Evolutionary conservation across 2,888 invertebrate species (phyloP), one percentile per base, ranked within the genome.

Genomic region (Drosophila paramelanica): DNA sequence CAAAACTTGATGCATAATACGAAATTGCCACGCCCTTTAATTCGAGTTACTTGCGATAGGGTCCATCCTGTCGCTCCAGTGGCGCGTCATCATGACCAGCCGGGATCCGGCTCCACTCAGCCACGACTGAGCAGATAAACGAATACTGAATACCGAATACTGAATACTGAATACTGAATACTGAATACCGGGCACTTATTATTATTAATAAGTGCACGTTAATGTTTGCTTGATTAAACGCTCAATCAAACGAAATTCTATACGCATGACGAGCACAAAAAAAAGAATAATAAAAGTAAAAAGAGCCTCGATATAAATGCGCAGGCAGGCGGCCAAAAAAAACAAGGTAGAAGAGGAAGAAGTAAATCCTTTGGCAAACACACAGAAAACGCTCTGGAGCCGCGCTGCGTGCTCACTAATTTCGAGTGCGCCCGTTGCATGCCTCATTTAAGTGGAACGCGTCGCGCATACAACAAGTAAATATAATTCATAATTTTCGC

Each of bases 201-300:
- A 84, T 79, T 87, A 83, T 79, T 87, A 86, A 77, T 79, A 81
- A 81, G 87, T 86, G 87, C 79, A 77, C 75, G 88, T 81, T 88
- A 83, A 81, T 85, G 87, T 86, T 85, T 86, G 85, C 85, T 88
- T 88, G 85, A 85, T 85, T 85, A 83, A 83, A 75, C 88, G 84
- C 81, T 88, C 85, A 88, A 85, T 88, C 84, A 85, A 85, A 88
- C 69, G 85, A 85, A 85, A 85, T 86, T 80, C 87, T 86, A 85
- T 81, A 86, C 87, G 87, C 87, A 88, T 86, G 88, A 79, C 80
- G 64, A 62, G 47, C 73, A 59, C 60, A 69, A 61, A 79, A 73
- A 33, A 23, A 11, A 14, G 4, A 13, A 17, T 66, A 60, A 77
- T 70, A 31, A n/a, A 36, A 57, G 38, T 38, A 38, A 59, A 11